Evolutionary conservation across 2,888 invertebrate species (phyloP).

Genomic region (Drosophila acutilabella): DNA sequence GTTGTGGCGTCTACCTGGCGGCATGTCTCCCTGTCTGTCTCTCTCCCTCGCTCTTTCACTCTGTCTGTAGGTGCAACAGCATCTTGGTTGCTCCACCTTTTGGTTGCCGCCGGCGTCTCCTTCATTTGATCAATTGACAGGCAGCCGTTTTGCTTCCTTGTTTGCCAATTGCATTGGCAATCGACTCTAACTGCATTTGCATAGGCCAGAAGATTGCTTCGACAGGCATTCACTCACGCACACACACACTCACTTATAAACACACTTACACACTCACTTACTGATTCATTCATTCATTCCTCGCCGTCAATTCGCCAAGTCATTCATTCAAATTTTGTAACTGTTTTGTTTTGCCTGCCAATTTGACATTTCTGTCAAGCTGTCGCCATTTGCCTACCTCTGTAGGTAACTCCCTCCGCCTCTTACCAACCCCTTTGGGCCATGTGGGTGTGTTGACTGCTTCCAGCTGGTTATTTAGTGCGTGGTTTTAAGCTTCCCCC

Average conservation of each 20-base stretch:
- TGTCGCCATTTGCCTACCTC: conserved; percentile 36
- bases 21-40: conserved; percentile 16
- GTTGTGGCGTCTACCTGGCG: conserved; percentile 45
- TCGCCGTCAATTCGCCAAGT: conserved; percentile 21
- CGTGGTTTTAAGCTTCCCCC: conserved; percentile 41
- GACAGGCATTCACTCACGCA: conserved; percentile 30
- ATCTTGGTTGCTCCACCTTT: conserved; percentile 47
- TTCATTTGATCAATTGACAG: conserved; percentile 68
- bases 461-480: conserved; percentile 54
- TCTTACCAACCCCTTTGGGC: neutral
- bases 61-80: conserved; percentile 29
- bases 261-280: conserved; percentile 25
- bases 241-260: conserved; percentile 15
- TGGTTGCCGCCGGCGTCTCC: conserved; percentile 44
- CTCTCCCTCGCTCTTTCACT: too few relatives aligned
- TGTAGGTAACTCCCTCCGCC: neutral
- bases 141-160: conserved; percentile 72
- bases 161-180: conserved; percentile 73
- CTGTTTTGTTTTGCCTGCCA: conserved; percentile 72
- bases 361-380: conserved; percentile 76
- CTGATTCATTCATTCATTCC: conserved; percentile 55
- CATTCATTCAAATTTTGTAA: conserved; percentile 73
- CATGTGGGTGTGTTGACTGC: conserved; percentile 54
- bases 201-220: conserved; percentile 50
- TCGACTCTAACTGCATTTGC: conserved; percentile 63